These are phyloP conservation scores for Luehdorfia chinensis DNA, from an alignment of 1,140 invertebrate species.

Conservation along the genomic window DNA sequence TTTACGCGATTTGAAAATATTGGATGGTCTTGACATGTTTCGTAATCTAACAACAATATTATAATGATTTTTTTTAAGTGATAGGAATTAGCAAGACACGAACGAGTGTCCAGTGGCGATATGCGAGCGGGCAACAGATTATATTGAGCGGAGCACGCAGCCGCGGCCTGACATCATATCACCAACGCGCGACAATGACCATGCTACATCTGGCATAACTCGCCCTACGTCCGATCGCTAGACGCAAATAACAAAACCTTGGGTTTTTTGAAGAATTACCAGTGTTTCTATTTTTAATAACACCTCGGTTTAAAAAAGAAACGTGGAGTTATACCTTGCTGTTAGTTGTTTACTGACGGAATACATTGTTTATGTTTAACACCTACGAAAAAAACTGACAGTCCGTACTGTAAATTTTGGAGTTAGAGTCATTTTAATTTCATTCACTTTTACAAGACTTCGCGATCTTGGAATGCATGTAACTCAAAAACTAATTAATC, in stretches of 20 bases:
- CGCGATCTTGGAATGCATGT: too few species aligned
- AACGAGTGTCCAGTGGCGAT: too few species aligned
- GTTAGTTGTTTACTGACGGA: background rate
- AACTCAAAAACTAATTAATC: too few species aligned
- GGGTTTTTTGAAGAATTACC: constrained; percentile 13
- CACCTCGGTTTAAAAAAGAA: background rate
- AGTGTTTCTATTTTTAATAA: constrained; percentile 6
- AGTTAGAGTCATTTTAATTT: background rate
- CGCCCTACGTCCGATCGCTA: constrained; percentile 12
- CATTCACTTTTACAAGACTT: too few species aligned
- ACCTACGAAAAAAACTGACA: too few species aligned
- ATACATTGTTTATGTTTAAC: constrained; percentile 1
- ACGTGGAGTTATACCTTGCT: background rate
- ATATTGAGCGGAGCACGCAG: constrained; percentile 48
- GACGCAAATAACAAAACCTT: constrained; percentile 13
- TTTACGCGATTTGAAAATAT: too few species aligned
- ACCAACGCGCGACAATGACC: constrained; percentile 10
- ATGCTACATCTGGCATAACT: constrained; percentile 12
- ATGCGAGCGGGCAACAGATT: constrained; percentile 21
- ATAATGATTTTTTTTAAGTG: too few species aligned
- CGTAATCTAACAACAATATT: too few species aligned
- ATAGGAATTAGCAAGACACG: too few species aligned
- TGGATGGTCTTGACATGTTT: too few species aligned
- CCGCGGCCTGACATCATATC: constrained; percentile 27
- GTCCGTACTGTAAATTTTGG: too few species aligned